phyloP scores from a whole-genome alignment of 2,113 vertebrate species.

The Macquaria ambigua region DNA sequence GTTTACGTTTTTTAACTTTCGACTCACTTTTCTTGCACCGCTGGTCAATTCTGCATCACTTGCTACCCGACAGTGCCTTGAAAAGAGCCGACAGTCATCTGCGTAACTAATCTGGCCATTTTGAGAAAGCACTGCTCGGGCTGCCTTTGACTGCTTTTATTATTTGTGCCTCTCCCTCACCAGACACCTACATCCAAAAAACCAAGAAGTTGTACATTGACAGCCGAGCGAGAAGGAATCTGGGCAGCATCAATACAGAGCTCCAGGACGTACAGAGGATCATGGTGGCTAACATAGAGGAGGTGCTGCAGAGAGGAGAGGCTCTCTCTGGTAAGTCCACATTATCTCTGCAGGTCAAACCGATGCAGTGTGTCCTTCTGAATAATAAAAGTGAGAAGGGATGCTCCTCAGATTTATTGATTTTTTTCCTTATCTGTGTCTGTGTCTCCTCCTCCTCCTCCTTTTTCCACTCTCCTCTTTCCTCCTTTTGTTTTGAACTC shows the following conservation, averaged over 20 bases:
- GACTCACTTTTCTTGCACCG: background rate
- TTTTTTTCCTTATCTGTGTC: background rate
- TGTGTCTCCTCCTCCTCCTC: background rate
- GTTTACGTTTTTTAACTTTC: background rate
- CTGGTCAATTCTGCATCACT: background rate
- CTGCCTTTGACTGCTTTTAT: background rate
- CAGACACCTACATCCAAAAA: conserved; percentile 99
- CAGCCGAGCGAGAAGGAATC: conserved; percentile 94
- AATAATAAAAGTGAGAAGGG: background rate
- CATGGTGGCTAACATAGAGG: conserved; percentile 99
- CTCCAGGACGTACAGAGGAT: conserved; percentile 98
- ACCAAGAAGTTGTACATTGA: conserved; percentile 99
- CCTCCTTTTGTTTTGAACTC: conserved; percentile 57
- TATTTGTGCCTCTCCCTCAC: conserved; percentile 12
- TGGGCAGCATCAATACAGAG: conserved; percentile 98
- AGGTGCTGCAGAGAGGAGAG: conserved; percentile 96
- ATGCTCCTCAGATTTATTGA: background rate
- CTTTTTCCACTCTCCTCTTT: background rate
- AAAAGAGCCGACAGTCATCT: too few species aligned
- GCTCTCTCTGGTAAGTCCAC: conserved; percentile 91
- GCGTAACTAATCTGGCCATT: too few species aligned
- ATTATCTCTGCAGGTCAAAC: background rate
- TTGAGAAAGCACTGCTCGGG: too few species aligned
- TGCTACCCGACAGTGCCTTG: background rate
- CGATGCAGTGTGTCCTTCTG: too few species aligned